Evolutionary conservation across 2,113 vertebrate species (phyloP).

Genomic region (Motacilla alba): DNA sequence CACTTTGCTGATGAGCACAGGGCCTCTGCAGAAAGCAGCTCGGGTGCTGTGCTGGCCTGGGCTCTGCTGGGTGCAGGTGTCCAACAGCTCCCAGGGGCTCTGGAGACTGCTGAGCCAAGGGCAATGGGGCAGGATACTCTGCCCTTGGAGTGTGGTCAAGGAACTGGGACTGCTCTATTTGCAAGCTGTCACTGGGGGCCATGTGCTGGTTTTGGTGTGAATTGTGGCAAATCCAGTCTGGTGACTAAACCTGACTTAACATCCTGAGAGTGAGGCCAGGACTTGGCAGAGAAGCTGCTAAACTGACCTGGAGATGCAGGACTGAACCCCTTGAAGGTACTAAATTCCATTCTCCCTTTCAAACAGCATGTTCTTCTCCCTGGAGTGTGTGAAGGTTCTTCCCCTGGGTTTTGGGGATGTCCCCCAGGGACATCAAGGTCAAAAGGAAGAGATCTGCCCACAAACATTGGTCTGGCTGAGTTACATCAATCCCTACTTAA

Average conservation of each 20-base stretch:
- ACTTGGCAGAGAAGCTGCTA: background rate
- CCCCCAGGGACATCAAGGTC: background rate
- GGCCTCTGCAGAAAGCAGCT: background rate
- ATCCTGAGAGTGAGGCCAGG: background rate
- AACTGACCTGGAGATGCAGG: background rate
- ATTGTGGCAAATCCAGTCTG: background rate
- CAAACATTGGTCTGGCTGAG: accelerated
- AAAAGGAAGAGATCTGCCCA: background rate
- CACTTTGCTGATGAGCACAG: background rate
- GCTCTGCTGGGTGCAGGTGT: background rate
- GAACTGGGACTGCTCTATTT: background rate
- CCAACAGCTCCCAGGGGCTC: background rate
- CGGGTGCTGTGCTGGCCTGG: background rate
- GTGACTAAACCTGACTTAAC: background rate
- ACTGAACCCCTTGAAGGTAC: background rate
- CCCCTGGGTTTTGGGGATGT: background rate
- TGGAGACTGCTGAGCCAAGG: background rate
- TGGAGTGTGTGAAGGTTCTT: background rate
- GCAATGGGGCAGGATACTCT: background rate
- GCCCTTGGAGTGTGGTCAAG: background rate
- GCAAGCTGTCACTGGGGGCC: background rate
- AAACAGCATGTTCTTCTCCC: background rate
- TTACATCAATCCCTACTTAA: background rate
- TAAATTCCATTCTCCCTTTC: background rate
- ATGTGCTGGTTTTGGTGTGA: background rate